These are phyloP conservation scores for Gibbula magus DNA, from an alignment of 2,888 invertebrate species.

Conservation along the genomic window DNA sequence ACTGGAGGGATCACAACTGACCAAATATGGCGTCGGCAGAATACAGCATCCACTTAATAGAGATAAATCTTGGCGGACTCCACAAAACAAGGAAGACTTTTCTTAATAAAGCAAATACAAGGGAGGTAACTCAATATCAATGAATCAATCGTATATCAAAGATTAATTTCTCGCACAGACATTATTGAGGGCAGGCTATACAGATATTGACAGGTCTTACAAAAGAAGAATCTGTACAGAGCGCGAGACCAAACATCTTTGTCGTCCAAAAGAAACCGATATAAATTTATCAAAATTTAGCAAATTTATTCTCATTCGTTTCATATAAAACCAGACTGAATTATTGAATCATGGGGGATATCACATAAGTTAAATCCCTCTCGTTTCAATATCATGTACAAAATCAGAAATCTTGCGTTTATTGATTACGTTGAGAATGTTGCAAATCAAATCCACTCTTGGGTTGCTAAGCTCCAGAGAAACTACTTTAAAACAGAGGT, in stretches of 20 bases:
- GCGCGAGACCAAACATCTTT: too few species aligned
- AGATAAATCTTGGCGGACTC: neutral
- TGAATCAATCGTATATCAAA: neutral
- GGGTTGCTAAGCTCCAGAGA: neutral
- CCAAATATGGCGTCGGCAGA: too few species aligned
- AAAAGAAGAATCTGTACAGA: too few species aligned
- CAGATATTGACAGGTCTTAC: neutral
- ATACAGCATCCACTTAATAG: too few species aligned
- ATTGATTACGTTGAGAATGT: constrained; percentile 10
- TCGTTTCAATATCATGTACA: too few species aligned
- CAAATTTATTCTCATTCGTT: neutral
- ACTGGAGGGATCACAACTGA: too few species aligned
- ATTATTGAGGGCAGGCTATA: neutral
- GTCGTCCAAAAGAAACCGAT: too few species aligned
- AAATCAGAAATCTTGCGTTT: constrained; percentile 15
- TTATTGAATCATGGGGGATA: neutral
- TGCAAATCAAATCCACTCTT: constrained; percentile 7
- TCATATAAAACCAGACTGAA: neutral
- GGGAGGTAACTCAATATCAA: neutral
- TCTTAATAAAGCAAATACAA: neutral
- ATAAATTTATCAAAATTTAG: too few species aligned
- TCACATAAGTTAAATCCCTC: too few species aligned
- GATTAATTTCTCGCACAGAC: neutral
- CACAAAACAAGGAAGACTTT: neutral
- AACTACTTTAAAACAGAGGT: neutral